These are phyloP conservation scores for Chamaea fasciata DNA, from an alignment of 2,113 vertebrate genomes.

Conservation along the genomic window DNA sequence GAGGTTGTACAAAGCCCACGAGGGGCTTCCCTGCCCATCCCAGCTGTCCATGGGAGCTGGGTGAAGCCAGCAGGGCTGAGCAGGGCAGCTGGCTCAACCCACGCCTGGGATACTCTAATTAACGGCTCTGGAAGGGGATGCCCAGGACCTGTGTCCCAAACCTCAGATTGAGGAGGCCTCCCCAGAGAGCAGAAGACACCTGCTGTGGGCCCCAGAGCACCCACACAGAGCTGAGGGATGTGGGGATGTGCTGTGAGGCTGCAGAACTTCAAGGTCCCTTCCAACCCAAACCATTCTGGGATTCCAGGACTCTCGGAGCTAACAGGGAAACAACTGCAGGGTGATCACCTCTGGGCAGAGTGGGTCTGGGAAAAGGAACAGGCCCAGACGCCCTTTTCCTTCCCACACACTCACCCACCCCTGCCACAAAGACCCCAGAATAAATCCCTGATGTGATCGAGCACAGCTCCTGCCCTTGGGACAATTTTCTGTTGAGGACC, in stretches of 20 bases:
- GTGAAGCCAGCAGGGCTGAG: background rate
- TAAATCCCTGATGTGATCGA: background rate
- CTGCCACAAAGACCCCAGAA: background rate
- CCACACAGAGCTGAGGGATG: background rate
- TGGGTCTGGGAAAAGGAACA: background rate
- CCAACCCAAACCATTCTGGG: background rate
- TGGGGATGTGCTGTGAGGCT: background rate
- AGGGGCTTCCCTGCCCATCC: background rate
- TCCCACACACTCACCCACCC: background rate
- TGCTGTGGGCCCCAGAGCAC: background rate
- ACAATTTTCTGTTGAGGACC: background rate
- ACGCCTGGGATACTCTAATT: too few species aligned
- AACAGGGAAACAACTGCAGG: background rate
- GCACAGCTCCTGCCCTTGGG: background rate
- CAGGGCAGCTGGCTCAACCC: background rate
- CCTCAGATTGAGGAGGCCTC: accelerated
- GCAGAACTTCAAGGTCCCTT: background rate
- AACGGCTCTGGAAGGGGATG: background rate
- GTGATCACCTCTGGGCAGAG: background rate
- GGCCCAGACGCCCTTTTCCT: background rate
- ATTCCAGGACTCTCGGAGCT: background rate
- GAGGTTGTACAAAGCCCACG: background rate
- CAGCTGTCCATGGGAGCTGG: background rate
- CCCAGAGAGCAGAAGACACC: background rate
- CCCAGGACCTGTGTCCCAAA: too few species aligned